Evolutionary conservation across 2,797 vertebrate species (phyloP), one percentile per base, ranked within the genome.

Genomic region (Varecia variegata): DNA sequence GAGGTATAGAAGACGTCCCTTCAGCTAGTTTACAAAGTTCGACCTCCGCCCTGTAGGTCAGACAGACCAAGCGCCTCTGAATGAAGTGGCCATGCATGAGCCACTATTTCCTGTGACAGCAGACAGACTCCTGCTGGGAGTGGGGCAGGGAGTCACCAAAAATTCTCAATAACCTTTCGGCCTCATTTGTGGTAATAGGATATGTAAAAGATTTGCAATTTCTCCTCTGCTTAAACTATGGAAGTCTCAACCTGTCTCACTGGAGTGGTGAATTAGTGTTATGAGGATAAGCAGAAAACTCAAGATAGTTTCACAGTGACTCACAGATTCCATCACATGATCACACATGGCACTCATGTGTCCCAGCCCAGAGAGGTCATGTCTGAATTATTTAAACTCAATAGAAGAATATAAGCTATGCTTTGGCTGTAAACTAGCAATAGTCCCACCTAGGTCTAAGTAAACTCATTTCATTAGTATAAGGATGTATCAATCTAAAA

Each of bases 1-100:
- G 30, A 45, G 13, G 6, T 12, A 2, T 5, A 18, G 38, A 77
- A 38, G 11, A 1, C 13, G 0, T 3, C 18, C 10, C 2, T 73
- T 43, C 38, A 21, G 35, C 14, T 18, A 13, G 32, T 18, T 56
- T 71, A 13, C 56, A 35, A 65, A 68, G 45, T 32, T 35, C 82
- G 76, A 67, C 43, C 87, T 73, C 65, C 13, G 14, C 23, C 40
- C 43, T 2, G 0, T 0, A 27, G 56, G 67, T 68, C 85, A 93
- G n/a, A 92, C 4, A 73, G 80, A 52, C 27, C 3, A 8, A 38
- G 12, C 3, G 27, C n/a, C 45, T 87, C 62, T 62, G 14, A 81
- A 40, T 25, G n/a, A 82, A 40, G 43, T 2, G 0, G 12, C 71
- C 17, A 30, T 7, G 32, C 43, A 50, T 5, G 60, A 89, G 56